These are phyloP conservation scores for Protaetia brevitarsis DNA, from an alignment of 1,140 invertebrate species.

Conservation along the genomic window DNA sequence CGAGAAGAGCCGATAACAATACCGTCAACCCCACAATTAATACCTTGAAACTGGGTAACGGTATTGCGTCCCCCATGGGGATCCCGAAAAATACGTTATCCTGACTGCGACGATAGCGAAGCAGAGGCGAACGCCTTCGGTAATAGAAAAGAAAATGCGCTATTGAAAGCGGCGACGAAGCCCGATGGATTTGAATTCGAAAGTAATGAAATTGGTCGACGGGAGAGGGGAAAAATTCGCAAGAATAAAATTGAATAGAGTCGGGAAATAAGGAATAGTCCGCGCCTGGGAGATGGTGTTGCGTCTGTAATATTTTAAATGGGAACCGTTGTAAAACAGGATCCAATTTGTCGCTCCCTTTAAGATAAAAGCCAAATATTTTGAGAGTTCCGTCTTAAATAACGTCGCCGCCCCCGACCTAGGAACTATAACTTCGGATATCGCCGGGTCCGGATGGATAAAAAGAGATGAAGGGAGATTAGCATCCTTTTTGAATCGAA, in stretches of 20 bases:
- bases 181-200: constrained; percentile 11
- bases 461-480: too few species aligned
- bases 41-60: constrained; percentile 3
- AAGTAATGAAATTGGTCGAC: constrained; percentile 11
- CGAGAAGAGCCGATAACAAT: constrained; percentile 1
- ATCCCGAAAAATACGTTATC: constrained; percentile 12
- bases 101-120: background rate
- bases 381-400: too few species aligned
- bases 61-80: background rate
- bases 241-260: background rate
- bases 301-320: background rate
- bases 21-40: constrained; percentile 11
- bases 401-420: too few species aligned
- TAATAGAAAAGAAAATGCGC: background rate
- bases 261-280: background rate
- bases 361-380: too few species aligned
- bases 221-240: background rate
- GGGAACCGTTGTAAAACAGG: background rate
- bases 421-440: too few species aligned
- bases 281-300: too few species aligned
- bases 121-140: background rate
- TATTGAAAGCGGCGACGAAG: background rate
- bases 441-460: too few species aligned
- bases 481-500: too few species aligned
- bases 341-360: background rate